These are phyloP conservation scores for Lasioglossum calceatum DNA, from an alignment of 2,888 invertebrate species.

Conservation along the genomic window DNA sequence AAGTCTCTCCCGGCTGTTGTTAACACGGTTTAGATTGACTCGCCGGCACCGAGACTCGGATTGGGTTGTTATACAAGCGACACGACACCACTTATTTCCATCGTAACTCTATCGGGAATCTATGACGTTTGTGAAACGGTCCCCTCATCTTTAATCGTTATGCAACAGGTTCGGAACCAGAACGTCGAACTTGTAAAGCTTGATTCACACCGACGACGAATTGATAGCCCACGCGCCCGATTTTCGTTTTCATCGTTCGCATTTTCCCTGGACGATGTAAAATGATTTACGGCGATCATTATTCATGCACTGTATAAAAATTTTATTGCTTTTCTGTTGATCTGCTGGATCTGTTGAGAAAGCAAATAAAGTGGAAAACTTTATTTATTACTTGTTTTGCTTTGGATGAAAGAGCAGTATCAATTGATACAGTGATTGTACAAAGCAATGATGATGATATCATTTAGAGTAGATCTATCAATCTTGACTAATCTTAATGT, in stretches of 20 bases:
- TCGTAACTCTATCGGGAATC: conserved; percentile 20
- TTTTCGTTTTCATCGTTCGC: background rate
- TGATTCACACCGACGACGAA: background rate
- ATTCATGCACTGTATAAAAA: background rate
- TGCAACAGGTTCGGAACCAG: conserved; percentile 36
- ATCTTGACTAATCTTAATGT: background rate
- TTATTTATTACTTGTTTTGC: no score
- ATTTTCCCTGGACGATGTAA: background rate
- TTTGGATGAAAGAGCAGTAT: background rate
- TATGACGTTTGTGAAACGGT: conserved; percentile 23
- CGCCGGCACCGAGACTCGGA: background rate
- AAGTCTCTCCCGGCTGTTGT: background rate
- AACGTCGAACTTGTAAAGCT: background rate
- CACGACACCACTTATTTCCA: conserved; percentile 22
- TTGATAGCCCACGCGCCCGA: background rate
- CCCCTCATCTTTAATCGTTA: conserved; percentile 36
- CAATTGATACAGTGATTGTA: background rate
- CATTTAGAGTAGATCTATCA: no score
- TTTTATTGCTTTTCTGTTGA: background rate
- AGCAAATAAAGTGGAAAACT: background rate
- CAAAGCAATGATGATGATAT: no score
- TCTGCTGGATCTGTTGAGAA: background rate
- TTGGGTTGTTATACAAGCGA: conserved; percentile 31
- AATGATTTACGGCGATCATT: background rate
- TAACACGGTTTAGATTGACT: conserved; percentile 33